These are phyloP conservation scores for Drosophila acutilabella DNA, from an alignment of 2,888 invertebrate genomes.

Conservation along the genomic window DNA sequence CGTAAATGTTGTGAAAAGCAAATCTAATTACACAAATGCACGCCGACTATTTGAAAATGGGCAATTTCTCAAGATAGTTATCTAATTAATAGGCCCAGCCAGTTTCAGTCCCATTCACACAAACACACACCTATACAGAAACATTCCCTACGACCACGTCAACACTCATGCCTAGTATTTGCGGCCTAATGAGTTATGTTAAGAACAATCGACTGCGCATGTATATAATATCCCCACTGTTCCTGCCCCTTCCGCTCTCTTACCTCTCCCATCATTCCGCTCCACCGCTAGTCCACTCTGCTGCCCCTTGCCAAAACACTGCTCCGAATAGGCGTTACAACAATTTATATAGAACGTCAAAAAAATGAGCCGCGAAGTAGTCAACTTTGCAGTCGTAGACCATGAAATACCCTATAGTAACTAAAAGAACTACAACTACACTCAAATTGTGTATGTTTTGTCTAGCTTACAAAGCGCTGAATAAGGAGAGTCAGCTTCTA, in stretches of 20 bases:
- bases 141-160: constrained; percentile 49
- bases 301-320: constrained; percentile 63
- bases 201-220: constrained; percentile 69
- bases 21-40: constrained; percentile 85
- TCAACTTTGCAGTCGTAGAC: not conserved
- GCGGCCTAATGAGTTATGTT: constrained; percentile 77
- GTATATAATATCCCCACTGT: constrained; percentile 50
- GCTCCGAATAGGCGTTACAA: constrained; percentile 75
- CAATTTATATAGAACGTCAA: constrained; percentile 76
- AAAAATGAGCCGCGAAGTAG: constrained; percentile 35
- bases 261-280: not conserved
- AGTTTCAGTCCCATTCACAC: constrained; percentile 35
- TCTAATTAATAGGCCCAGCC: constrained; percentile 83
- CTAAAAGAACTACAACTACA: too few species aligned
- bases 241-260: constrained; percentile 8
- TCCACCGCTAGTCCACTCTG: constrained; percentile 4
- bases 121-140: constrained; percentile 16
- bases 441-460: too few species aligned
- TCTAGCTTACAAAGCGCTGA: too few species aligned
- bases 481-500: too few species aligned
- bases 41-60: constrained; percentile 83
- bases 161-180: constrained; percentile 56
- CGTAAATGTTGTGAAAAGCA: constrained; percentile 83
- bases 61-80: constrained; percentile 85
- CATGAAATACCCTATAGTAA: constrained; percentile 24